These are phyloP conservation scores for Trichopria drosophilae DNA, from an alignment of 2,888 invertebrate species.

Conservation along the genomic window DNA sequence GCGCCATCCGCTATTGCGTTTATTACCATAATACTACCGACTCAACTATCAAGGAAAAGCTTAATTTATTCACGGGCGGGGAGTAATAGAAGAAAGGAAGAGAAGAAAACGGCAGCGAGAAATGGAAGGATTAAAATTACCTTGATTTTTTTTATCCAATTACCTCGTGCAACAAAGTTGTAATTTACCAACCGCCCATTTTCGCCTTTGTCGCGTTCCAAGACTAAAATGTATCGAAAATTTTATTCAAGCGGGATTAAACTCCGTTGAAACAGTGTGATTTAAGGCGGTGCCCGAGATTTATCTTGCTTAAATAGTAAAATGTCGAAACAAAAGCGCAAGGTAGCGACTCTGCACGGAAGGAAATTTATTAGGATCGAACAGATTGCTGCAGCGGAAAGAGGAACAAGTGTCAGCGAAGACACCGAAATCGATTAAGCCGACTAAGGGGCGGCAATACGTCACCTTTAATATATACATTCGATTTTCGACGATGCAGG, in stretches of 20 bases:
- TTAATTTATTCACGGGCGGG: conserved; percentile 16
- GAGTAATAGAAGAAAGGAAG: neutral
- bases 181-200: conserved; percentile 14
- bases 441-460: no score
- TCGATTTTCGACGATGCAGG: no score
- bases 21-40: neutral
- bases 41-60: conserved; percentile 8
- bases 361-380: no score
- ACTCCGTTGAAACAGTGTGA: no score
- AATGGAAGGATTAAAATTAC: conserved; percentile 2
- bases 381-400: no score
- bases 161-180: conserved; percentile 13
- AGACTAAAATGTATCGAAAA: conserved; percentile 21
- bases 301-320: conserved; percentile 22
- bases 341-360: no score
- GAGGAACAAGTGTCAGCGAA: no score
- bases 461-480: no score
- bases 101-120: neutral
- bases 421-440: no score
- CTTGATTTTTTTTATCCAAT: conserved; percentile 28
- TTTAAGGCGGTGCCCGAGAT: conserved; percentile 17
- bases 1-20: conserved; percentile 20
- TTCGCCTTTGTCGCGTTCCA: conserved; percentile 2
- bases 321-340: no score
- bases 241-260: conserved; percentile 16